Percentiles rank a stretch among this genome's conserved stretches.
phyloP scores from a whole-genome alignment of 2,888 invertebrate species.

The Agriopis marginaria region DNA sequence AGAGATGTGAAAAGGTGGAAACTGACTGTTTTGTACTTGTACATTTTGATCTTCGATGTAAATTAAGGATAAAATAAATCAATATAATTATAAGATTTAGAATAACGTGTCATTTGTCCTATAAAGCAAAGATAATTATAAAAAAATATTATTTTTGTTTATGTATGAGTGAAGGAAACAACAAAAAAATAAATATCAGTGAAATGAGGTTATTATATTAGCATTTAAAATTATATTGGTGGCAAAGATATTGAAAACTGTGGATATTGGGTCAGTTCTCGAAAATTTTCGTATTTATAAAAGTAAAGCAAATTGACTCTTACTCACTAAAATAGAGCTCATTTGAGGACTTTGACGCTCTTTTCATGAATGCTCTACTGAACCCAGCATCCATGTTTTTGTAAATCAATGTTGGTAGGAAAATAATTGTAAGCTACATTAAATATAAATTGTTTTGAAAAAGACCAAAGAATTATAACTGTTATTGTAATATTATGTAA shows the following conservation, averaged over 20 bases:
- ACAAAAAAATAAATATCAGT: too few species aligned
- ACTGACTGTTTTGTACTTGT: slow-evolving; percentile 16
- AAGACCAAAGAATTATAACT: slow-evolving; percentile 23
- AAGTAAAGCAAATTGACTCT: too few species aligned
- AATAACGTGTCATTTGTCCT: background rate
- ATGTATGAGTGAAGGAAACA: background rate
- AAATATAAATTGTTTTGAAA: slow-evolving; percentile 6
- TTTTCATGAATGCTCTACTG: too few species aligned
- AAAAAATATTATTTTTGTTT: too few species aligned
- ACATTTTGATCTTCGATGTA: slow-evolving; percentile 4
- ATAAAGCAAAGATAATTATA: background rate
- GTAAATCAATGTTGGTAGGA: too few species aligned
- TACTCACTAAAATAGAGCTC: too few species aligned
- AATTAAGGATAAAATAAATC: background rate
- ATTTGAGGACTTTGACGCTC: too few species aligned
- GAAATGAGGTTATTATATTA: too few species aligned
- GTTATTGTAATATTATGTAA: slow-evolving; percentile 1
- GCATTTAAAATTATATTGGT: background rate
- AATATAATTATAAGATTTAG: background rate
- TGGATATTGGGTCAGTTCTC: too few species aligned
- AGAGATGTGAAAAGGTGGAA: background rate
- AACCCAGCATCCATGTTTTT: too few species aligned
- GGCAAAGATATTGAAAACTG: too few species aligned
- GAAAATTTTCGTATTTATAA: too few species aligned
- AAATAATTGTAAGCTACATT: background rate